A percentile compares a stretch with the other conserved stretches of the same genome.
These are phyloP conservation scores for Seriola quinqueradiata DNA, from an alignment of 2,113 vertebrate genomes.

Conservation along the genomic window DNA sequence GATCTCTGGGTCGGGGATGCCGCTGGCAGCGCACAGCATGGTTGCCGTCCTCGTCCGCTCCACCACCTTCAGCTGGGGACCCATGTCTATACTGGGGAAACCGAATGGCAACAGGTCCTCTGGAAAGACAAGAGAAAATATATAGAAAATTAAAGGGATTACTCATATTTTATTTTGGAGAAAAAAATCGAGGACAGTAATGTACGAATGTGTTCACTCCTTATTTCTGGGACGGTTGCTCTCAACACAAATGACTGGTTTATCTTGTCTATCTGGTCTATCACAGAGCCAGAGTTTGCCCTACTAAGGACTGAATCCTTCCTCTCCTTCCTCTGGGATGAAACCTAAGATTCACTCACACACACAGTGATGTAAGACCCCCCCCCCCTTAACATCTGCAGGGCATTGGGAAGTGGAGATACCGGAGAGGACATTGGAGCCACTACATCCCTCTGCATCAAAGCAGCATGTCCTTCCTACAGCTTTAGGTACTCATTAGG, in stretches of 20 bases:
- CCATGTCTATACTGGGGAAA: constrained; percentile 99
- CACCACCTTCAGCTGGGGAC: constrained; percentile 98
- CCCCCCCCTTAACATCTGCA: constrained; percentile 60
- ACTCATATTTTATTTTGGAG: background rate
- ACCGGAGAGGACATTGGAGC: constrained; percentile 51
- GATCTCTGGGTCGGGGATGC: constrained; percentile 97
- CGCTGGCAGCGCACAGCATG: constrained; percentile 97
- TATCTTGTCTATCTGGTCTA: constrained; percentile 2
- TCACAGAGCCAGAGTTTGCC: constrained; percentile 25
- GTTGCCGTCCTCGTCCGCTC: constrained; percentile 95
- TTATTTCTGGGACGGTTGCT: constrained; percentile 1
- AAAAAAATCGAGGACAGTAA: constrained; percentile 6
- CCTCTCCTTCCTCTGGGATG: constrained; percentile 4
- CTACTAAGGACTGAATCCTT: constrained; percentile 24
- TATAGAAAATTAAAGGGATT: background rate
- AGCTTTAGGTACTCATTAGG: constrained; percentile 64
- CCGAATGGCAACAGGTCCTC: constrained; percentile 95
- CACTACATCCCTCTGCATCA: constrained; percentile 59
- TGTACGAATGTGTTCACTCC: constrained; percentile 4
- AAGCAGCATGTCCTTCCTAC: constrained; percentile 44
- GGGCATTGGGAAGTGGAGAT: constrained; percentile 52
- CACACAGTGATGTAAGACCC: constrained; percentile 54
- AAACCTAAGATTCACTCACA: constrained; percentile 37
- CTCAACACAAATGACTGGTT: constrained; percentile 27
- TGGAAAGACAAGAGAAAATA: constrained; percentile 68